A percentile compares a stretch with the other conserved stretches of the same genome.
phyloP scores from a whole-genome alignment of 2,888 invertebrate genomes.

The Apamea monoglypha region DNA sequence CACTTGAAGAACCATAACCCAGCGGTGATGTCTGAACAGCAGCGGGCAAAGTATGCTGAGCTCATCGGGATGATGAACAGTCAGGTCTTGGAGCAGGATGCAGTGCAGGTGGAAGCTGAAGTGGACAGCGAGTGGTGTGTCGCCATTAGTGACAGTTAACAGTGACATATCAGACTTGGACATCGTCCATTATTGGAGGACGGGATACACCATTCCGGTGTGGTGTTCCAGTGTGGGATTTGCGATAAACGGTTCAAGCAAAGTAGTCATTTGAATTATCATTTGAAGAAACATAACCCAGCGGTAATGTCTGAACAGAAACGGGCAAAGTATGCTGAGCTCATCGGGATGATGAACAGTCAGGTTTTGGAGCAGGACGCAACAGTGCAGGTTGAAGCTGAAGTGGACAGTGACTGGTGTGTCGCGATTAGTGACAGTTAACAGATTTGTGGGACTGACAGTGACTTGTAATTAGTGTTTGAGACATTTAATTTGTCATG shows the following conservation, averaged over 20 bases:
- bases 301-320: slow-evolving; percentile 78
- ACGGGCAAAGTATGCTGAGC: slow-evolving; percentile 72
- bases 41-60: slow-evolving; percentile 75
- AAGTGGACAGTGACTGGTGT: slow-evolving; percentile 53
- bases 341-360: slow-evolving; percentile 70
- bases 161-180: not conserved
- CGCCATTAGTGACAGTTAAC: slow-evolving; percentile 40
- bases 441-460: not conserved
- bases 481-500: not conserved
- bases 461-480: not conserved
- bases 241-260: slow-evolving; percentile 85
- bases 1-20: slow-evolving; percentile 84
- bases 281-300: slow-evolving; percentile 82
- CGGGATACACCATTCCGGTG: slow-evolving; percentile 73
- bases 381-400: slow-evolving; percentile 51
- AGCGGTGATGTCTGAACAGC: slow-evolving; percentile 76
- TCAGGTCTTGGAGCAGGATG: slow-evolving; percentile 34
- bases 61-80: slow-evolving; percentile 70
- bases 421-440: slow-evolving; percentile 39
- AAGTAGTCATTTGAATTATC: slow-evolving; percentile 85
- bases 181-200: too few relatives aligned
- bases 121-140: slow-evolving; percentile 56
- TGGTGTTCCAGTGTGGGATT: slow-evolving; percentile 81
- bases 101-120: slow-evolving; percentile 55
- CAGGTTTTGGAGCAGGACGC: slow-evolving; percentile 41